Evolutionary conservation across 2,113 vertebrate species (phyloP), one percentile per base, ranked within the genome.

Genomic region (Ceratotherium simum): DNA sequence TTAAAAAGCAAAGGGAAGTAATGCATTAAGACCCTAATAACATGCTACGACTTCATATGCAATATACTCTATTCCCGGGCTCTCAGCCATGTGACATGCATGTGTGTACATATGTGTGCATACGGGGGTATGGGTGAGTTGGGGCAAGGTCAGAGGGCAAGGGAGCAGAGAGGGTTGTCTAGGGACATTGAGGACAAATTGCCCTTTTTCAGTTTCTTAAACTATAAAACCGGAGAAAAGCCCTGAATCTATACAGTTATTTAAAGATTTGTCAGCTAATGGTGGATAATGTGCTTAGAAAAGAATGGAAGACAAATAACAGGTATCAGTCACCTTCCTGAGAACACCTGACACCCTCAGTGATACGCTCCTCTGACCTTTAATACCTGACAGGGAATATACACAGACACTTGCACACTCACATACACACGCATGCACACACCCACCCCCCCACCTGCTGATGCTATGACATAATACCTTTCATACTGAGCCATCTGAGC

Each of bases 181-280:
- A 17, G 18, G 8, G 16, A 67, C 51, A n/a, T 0, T 86, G n/a
- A 92, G 13, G 21, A 83, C 29, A 90, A 81, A 78, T 33, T 82
- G 3, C 11, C n/a, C 13, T 46, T 39, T 89, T 91, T 73, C 23
- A 9, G 12, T 90, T 86, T 76, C 65, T 90, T 90, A 80, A 96
- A 75, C 36, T 42, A 17, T 33, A 65, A 90, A 86, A 60, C 65
- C 46, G 58, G n/a, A 80, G 51, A 60, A 83, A 65, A 88, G 18
- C 17, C 16, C 6, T 65, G 73, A 92, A 29, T 92, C 79, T 42
- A 27, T 21, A 42, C 5, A 70, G 25, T 48, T 60, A 72, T 72
- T 33, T 60, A 25, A 81, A 95, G 84, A 88, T 27, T 78, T 62
- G 27, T 39, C 58, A 76, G 20, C 17, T 62, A 72, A 42, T 31